Conservation (phyloP, 2,113 vertebrate species). For the Syngnathoides biaculeatus region DNA sequence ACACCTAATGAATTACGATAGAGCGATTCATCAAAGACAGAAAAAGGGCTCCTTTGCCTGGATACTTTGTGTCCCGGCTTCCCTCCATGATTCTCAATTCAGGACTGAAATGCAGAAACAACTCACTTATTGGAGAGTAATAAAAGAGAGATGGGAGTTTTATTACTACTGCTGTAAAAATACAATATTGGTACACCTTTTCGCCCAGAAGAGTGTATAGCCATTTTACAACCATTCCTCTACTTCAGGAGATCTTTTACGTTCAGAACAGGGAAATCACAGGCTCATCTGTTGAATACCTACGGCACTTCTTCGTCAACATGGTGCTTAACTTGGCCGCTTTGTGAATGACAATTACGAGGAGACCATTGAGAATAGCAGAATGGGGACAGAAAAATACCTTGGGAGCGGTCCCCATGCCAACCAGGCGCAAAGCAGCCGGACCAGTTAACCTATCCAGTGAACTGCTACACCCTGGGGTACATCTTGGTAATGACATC, state of each 20-base stretch:
- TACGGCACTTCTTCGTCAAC: constrained; percentile 26
- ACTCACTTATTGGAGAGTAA: constrained; percentile 59
- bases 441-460: constrained; percentile 67
- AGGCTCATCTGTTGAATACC: constrained; percentile 36
- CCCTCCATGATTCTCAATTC: constrained; percentile 44
- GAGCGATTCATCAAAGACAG: constrained; percentile 75
- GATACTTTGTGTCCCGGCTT: constrained; percentile 51
- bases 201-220: constrained; percentile 18
- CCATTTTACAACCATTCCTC: constrained; percentile 14
- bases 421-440: constrained; percentile 57
- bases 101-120: constrained; percentile 59
- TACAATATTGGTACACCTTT: constrained; percentile 37
- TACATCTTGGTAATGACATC: constrained; percentile 61
- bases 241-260: constrained; percentile 33
- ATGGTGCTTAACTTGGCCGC: constrained; percentile 22
- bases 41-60: constrained; percentile 38
- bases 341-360: constrained; percentile 52
- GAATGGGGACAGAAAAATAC: constrained; percentile 29
- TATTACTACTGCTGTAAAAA: constrained; percentile 55
- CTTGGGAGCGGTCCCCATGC: constrained; percentile 65
- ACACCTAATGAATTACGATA: constrained; percentile 74
- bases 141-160: constrained; percentile 56
- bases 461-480: constrained; percentile 62
- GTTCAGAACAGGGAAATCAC: constrained; percentile 22
- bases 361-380: constrained; percentile 38